Evolutionary conservation across 1,140 invertebrate genomes (phyloP).

Genomic region (Pseudobourletiella spinata): DNA sequence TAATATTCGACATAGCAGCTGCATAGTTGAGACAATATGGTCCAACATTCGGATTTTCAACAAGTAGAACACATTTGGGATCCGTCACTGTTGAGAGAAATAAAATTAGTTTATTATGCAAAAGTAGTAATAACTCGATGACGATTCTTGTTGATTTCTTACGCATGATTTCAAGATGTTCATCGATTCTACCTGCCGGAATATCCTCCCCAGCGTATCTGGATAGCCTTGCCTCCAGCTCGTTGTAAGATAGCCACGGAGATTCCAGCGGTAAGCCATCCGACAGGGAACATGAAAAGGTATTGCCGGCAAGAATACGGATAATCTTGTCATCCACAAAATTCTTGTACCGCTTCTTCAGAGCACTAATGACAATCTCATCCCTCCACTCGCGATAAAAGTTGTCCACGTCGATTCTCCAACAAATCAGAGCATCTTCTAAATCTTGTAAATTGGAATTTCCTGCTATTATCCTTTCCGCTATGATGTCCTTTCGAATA

Average conservation of each 20-base stretch:
- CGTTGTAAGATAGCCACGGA: constrained; percentile 4
- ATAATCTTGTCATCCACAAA: constrained; percentile 13
- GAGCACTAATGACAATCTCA: constrained; percentile 17
- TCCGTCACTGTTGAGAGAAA: constrained; percentile 11
- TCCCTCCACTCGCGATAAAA: constrained; percentile 27
- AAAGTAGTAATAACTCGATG: not conserved
- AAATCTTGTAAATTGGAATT: constrained; percentile 8
- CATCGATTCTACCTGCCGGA: constrained; percentile 4
- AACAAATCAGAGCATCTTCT: constrained; percentile 18
- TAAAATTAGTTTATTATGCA: not conserved
- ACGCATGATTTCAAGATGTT: constrained; percentile 28
- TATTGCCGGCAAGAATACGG: not conserved
- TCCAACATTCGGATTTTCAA: constrained; percentile 10
- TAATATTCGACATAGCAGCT: constrained; percentile 15
- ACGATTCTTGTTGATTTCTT: not conserved
- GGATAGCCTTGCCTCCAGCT: constrained; percentile 8
- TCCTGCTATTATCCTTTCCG: not conserved
- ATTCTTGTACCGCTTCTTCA: constrained; percentile 14
- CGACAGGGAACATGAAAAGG: not conserved
- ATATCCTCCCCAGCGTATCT: not conserved
- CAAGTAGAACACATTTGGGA: constrained; percentile 10
- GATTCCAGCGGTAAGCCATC: constrained; percentile 6
- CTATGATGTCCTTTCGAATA: not conserved
- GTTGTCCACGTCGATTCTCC: constrained; percentile 20
- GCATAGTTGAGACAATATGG: constrained; percentile 16